Base-by-base conservation (phyloP, 2,797 vertebrate genomes). In the Pangasius larnaudii region DNA sequence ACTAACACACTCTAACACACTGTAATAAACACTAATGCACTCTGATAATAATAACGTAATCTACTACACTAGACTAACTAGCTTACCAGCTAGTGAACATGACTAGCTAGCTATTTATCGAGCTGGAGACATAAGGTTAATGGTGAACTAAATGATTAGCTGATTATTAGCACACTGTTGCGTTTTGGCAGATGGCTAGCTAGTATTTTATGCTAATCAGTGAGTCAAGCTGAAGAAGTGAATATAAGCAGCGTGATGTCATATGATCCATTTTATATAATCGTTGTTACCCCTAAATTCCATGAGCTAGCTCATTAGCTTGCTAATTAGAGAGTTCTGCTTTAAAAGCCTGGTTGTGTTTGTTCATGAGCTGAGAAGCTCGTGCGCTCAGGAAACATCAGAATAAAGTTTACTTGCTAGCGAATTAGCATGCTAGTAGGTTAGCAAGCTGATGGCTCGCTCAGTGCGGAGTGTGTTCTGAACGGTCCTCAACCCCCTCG, bases 291-390 rank as follows among this genome's bases (percentile, higher is more conserved):
- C 27, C 14, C 2, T 18, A 18, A 51, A 71, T 71, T 18, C 30
- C 30, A 71, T 71, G 19, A 13, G 33, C 33, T 71, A 69, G 39
- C 11, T 14, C 11, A 27, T 46, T 46, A 46, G 71, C 71, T 46
- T 78, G 51, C 8, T 49, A 51, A 18, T 0, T 22, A 56, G 75
- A 5, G 14, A 5, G 1, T 61, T 65, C 39, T n/a, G 19, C 3
- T 27, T 61, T 10, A 81, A 33, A 19, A 6, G 8, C 33, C 19
- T 14, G 39, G 87, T 74, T 84, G 72, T 86, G 89, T 88, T 87
- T 75, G 89, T 88, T 88, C 91, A 92, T 91, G 91, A 87, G 67
- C 39, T 36, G 59, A 49, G 39, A 53, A 63, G 24, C 1, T n/a
- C 1, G 1, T 69, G 67, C 8, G 33, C 22, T 75, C 72, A 75